Conservation (phyloP, 2,888 invertebrate genomes). For the Rhopalosiphum nymphaeae region DNA sequence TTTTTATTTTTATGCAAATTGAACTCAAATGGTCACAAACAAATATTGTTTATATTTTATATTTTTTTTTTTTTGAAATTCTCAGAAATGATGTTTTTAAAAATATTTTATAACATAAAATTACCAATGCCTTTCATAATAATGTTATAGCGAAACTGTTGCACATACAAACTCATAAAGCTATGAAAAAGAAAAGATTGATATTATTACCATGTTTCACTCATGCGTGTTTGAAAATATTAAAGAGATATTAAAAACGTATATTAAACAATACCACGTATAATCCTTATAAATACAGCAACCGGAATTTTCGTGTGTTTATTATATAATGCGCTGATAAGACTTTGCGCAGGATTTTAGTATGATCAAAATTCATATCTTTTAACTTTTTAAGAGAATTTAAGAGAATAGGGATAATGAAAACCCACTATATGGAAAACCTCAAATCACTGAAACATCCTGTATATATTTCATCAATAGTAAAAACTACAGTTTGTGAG, state of each 20-base stretch:
- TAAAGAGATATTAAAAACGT: neutral
- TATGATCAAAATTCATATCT: neutral
- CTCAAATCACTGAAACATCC: slow-evolving; percentile 10
- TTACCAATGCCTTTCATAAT: neutral
- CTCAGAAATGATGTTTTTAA: neutral
- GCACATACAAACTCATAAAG: neutral
- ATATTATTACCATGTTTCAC: neutral
- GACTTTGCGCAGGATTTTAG: neutral
- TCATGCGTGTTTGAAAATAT: neutral
- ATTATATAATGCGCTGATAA: neutral
- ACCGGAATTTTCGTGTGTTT: neutral
- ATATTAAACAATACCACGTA: neutral
- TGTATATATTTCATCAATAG: neutral
- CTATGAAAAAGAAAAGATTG: neutral
- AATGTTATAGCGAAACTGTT: neutral
- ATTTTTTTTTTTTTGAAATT: neutral
- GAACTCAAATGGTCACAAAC: neutral
- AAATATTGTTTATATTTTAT: neutral
- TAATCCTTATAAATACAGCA: neutral
- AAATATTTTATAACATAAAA: neutral
- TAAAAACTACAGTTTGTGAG: slow-evolving; percentile 10
- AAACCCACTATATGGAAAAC: neutral
- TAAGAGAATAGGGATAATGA: neutral
- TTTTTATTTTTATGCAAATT: neutral
- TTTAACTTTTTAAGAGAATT: slow-evolving; percentile 7